Evolutionary conservation across 1,140 invertebrate genomes (phyloP).

Genomic region (Hyposmocoma kahamanoa): DNA sequence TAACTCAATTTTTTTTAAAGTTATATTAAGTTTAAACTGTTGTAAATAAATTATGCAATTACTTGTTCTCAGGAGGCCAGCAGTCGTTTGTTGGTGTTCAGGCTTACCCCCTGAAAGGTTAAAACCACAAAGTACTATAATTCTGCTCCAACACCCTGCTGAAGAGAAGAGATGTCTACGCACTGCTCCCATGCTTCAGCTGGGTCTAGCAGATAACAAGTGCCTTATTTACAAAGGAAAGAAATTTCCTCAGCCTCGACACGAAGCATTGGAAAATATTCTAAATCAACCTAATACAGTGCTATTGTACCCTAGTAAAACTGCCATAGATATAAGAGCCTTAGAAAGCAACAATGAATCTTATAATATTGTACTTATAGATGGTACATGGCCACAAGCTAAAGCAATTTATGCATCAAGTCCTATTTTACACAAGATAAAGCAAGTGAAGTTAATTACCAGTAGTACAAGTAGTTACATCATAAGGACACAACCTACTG

Average conservation of each 20-base stretch:
- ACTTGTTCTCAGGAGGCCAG: slow-evolving; percentile 85
- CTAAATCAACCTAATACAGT: slow-evolving; percentile 82
- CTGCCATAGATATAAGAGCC: slow-evolving; percentile 78
- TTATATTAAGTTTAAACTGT: too few relatives aligned
- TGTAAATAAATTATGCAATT: too few relatives aligned
- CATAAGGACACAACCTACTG: slow-evolving; percentile 93
- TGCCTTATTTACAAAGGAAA: slow-evolving; percentile 89
- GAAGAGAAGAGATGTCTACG: slow-evolving; percentile 92
- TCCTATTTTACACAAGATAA: slow-evolving; percentile 78
- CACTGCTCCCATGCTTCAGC: slow-evolving; percentile 90
- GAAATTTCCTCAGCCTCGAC: slow-evolving; percentile 83
- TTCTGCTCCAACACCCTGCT: slow-evolving; percentile 93
- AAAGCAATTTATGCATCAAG: slow-evolving; percentile 88
- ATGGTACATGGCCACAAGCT: slow-evolving; percentile 96
- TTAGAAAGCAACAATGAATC: slow-evolving; percentile 49
- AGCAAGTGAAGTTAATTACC: slow-evolving; percentile 85
- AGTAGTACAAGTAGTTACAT: slow-evolving; percentile 88
- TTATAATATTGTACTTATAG: slow-evolving; percentile 90
- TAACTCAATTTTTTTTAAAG: too few relatives aligned
- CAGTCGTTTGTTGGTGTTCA: slow-evolving; percentile 92
- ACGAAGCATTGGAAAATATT: slow-evolving; percentile 79
- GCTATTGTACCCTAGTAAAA: slow-evolving; percentile 87
- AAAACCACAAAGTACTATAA: slow-evolving; percentile 79
- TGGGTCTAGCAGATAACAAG: slow-evolving; percentile 81
- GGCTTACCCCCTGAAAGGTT: slow-evolving; percentile 83